phyloP scores from a whole-genome alignment of 2,113 vertebrate genomes.

The Neoarius graeffei region DNA sequence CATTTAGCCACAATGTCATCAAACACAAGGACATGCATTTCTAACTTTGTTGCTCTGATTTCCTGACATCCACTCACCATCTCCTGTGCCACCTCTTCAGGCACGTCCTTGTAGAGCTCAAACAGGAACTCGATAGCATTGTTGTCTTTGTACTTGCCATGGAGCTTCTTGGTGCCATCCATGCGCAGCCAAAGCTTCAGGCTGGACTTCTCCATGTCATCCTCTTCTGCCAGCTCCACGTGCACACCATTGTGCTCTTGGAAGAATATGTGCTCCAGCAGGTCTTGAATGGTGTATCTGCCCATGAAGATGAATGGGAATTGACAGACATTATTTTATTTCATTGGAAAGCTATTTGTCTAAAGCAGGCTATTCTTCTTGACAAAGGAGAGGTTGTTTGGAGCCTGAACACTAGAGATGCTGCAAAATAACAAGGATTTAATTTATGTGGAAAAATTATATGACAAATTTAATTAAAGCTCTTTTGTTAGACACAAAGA shows the following conservation, averaged over 20 bases:
- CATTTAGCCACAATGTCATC: background rate
- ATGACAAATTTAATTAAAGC: background rate
- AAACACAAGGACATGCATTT: background rate
- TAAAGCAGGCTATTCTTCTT: background rate
- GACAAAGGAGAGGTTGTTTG: background rate
- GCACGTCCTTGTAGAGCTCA: conserved; percentile 88
- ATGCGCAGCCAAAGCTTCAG: conserved; percentile 93
- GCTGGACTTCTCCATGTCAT: conserved; percentile 78
- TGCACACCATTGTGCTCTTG: conserved; percentile 87
- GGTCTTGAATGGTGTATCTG: conserved; percentile 94
- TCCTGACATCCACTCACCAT: conserved; percentile 76
- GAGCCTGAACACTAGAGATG: conserved; percentile 4
- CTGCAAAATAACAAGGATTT: background rate
- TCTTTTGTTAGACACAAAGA: conserved; percentile 30
- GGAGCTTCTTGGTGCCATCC: conserved; percentile 86
- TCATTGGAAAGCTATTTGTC: conserved; percentile 4
- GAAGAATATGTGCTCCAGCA: conserved; percentile 91
- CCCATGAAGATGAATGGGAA: background rate
- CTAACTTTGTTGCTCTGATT: background rate
- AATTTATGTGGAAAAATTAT: background rate
- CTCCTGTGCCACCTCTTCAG: conserved; percentile 94
- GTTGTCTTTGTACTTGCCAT: conserved; percentile 92
- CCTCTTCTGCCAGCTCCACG: conserved; percentile 90
- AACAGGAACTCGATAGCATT: conserved; percentile 95
- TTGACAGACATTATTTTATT: background rate